Evolutionary conservation across 2,113 vertebrate species (phyloP).

Genomic region (Cacatua alba): DNA sequence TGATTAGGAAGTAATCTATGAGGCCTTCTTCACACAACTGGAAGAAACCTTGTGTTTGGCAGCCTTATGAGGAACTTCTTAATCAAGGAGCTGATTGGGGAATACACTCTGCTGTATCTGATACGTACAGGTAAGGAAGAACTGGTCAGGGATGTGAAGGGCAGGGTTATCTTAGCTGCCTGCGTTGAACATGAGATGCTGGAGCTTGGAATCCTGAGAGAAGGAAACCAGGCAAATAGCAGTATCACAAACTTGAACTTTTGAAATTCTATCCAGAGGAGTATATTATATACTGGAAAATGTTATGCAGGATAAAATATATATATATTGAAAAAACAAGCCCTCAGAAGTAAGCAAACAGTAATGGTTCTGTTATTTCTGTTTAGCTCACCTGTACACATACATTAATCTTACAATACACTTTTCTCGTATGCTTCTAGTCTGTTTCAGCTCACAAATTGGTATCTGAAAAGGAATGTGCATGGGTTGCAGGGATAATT

Average conservation of each 20-base stretch:
- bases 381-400: background rate
- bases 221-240: background rate
- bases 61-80: background rate
- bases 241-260: background rate
- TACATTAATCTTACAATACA: background rate
- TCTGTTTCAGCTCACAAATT: background rate
- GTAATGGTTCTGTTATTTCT: background rate
- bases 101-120: background rate
- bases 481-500: background rate
- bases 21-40: background rate
- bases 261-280: background rate
- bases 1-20: background rate
- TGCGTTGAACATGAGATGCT: background rate
- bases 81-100: background rate
- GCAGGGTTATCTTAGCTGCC: background rate
- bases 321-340: background rate
- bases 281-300: background rate
- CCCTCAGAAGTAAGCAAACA: background rate
- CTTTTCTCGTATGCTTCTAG: background rate
- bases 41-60: background rate
- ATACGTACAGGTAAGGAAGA: background rate
- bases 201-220: background rate
- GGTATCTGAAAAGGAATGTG: background rate
- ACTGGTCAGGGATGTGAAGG: background rate
- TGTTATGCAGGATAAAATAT: background rate